Base-by-base conservation (phyloP, 2,797 vertebrate species). In the Heliangelus exortis region DNA sequence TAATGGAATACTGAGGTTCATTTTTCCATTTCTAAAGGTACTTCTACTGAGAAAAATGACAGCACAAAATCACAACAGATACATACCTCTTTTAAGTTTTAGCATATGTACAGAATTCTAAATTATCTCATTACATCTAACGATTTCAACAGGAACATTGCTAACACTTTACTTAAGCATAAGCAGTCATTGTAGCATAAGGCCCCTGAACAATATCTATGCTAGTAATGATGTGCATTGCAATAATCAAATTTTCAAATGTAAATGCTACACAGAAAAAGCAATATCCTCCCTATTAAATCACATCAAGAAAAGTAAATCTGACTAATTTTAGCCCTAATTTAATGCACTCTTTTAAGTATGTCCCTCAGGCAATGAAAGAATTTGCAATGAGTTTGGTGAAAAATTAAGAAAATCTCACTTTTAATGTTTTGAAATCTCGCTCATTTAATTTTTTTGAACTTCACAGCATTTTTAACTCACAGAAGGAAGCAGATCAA, bases 371-470 rank as follows among this genome's bases (percentile, higher is more conserved):
- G 57, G 92, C 76, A 77, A 83, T 61, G 75, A 62, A 83, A 63
- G 48, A 91, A 61, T 77, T 92, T 66, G 50, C 34, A 36, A 69
- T 50, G 61, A 71, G 11, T 92, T 85, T 61, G 43, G 58, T 78
- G 54, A 81, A 93, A 66, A 39, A 41, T 55, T 55, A 66, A 55
- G 72, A 85, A 73, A 31, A 48, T 6, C 29, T 89, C n/a, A 66
- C 18, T 87, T 93, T 45, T 55, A 86, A 69, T 73, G 62, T 57
- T 92, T 81, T 86, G 69, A 88, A 94, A 69, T 66, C 28, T 89
- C 54, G 4, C 29, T 75, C 26, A 21, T 61, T 66, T 71, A 5
- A 33, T 22, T 88, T 78, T 61, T 82, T 23, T 74, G 17, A 75
- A 57, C 29, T 86, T 87, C 36, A 61, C 33, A 80, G 45, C 22